These are phyloP conservation scores for Echinometra lucunter DNA, from an alignment of 53 echinoderm and acorn worm genomes.

Conservation along the genomic window DNA sequence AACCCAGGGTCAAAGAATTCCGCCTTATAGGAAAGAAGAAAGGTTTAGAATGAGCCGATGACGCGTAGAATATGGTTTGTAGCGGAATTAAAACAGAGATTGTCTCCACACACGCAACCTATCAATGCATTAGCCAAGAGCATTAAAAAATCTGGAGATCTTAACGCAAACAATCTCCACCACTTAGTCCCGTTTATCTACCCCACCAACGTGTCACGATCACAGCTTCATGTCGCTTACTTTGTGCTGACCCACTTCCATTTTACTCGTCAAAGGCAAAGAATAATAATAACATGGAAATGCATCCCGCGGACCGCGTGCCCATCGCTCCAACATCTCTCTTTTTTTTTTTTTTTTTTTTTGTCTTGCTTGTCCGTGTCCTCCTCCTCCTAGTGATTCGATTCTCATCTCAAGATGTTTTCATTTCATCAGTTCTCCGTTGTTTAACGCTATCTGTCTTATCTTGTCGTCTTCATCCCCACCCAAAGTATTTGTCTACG, in stretches of 20 bases:
- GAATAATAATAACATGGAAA: conserved; percentile 20
- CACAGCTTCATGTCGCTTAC: background rate
- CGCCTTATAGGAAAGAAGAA: background rate
- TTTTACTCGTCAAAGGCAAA: conserved; percentile 1
- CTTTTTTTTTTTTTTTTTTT: background rate
- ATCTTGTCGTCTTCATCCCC: background rate
- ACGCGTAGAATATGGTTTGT: background rate
- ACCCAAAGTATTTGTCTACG: background rate
- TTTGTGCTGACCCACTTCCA: background rate
- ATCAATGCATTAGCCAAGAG: conserved; percentile 33
- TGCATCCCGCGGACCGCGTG: conserved; percentile 31
- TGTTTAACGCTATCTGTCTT: background rate
- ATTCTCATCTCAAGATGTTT: background rate
- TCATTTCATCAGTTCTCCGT: conserved; percentile 14
- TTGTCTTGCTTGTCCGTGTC: background rate
- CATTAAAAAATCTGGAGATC: conserved; percentile 10
- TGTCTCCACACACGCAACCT: background rate
- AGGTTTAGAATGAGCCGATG: background rate
- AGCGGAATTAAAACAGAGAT: background rate
- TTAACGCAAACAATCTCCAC: conserved; percentile 32
- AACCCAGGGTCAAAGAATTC: background rate
- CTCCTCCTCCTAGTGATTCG: background rate
- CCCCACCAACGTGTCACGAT: conserved; percentile 23
- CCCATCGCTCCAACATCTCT: background rate
- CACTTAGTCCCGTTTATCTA: conserved; percentile 33